Evolutionary conservation across 2,888 invertebrate genomes (phyloP).

Genomic region (Xestia xanthographa): DNA sequence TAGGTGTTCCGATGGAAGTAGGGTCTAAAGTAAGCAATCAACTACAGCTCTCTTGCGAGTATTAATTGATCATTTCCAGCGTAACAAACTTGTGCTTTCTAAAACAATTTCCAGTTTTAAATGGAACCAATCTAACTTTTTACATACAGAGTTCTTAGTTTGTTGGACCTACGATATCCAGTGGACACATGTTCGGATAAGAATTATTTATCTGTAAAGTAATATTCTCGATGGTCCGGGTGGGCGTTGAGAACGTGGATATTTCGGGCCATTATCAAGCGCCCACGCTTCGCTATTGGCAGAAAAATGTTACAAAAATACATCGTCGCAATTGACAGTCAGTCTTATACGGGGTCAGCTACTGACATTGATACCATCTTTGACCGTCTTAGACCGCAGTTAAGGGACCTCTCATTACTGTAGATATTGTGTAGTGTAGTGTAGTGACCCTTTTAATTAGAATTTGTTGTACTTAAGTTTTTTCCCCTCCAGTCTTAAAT

Average conservation of each 20-base stretch:
- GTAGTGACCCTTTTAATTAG: slow-evolving; percentile 43
- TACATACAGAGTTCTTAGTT: slow-evolving; percentile 28
- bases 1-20: slow-evolving; percentile 20
- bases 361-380: slow-evolving; percentile 78
- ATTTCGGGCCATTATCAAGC: slow-evolving; percentile 87
- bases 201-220: slow-evolving; percentile 80
- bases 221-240: slow-evolving; percentile 82
- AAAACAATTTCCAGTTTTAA: slow-evolving; percentile 55
- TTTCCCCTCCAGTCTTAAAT: slow-evolving; percentile 63
- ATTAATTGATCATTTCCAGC: slow-evolving; percentile 51
- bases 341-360: slow-evolving; percentile 76
- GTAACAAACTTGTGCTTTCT: slow-evolving; percentile 57
- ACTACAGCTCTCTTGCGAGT: slow-evolving; percentile 31
- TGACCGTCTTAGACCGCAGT: slow-evolving; percentile 53
- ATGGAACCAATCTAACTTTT: slow-evolving; percentile 36
- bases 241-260: slow-evolving; percentile 85
- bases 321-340: slow-evolving; percentile 80
- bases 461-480: slow-evolving; percentile 51
- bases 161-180: slow-evolving; percentile 38
- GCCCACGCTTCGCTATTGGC: slow-evolving; percentile 85
- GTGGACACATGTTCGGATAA: slow-evolving; percentile 68
- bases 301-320: slow-evolving; percentile 87
- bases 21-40: slow-evolving; percentile 41
- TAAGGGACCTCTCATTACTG: slow-evolving; percentile 14
- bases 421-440: slow-evolving; percentile 22